Evolutionary conservation across 2,113 vertebrate species (phyloP).

Genomic region (Brienomyrus brachyistius): DNA sequence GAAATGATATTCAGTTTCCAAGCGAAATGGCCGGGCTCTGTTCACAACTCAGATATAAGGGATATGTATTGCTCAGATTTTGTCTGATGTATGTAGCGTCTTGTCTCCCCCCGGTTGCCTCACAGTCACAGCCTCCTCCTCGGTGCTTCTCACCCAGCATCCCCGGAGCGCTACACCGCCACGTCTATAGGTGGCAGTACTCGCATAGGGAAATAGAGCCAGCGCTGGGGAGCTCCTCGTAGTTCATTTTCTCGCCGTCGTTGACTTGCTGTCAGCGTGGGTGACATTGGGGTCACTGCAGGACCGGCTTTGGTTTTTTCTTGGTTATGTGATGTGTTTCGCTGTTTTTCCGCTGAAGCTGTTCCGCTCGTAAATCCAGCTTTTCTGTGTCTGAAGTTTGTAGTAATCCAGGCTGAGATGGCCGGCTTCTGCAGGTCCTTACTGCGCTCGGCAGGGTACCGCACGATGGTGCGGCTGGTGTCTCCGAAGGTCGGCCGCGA

Average conservation of each 20-base stretch:
- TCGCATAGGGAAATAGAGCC: background rate
- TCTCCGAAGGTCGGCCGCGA: background rate
- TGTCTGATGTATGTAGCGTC: background rate
- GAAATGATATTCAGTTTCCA: background rate
- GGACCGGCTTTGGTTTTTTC: background rate
- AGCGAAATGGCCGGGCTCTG: background rate
- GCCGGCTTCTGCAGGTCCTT: background rate
- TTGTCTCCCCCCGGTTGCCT: background rate
- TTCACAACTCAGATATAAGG: background rate
- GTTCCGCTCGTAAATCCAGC: background rate
- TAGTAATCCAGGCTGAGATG: background rate
- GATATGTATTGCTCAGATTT: background rate
- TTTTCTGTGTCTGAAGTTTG: background rate
- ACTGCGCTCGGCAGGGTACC: background rate
- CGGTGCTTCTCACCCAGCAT: background rate
- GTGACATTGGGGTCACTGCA: background rate
- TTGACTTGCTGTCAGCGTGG: background rate
- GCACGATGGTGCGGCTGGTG: background rate
- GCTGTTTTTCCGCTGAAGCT: background rate
- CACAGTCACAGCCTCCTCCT: background rate
- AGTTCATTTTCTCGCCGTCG: background rate
- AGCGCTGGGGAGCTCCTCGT: background rate
- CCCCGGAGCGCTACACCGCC: background rate
- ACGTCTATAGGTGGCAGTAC: background rate
- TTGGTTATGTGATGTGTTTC: background rate